Evolutionary conservation across 2,113 vertebrate genomes (phyloP), one percentile per base, ranked within the genome.

Genomic region (Gallinago undulata): DNA sequence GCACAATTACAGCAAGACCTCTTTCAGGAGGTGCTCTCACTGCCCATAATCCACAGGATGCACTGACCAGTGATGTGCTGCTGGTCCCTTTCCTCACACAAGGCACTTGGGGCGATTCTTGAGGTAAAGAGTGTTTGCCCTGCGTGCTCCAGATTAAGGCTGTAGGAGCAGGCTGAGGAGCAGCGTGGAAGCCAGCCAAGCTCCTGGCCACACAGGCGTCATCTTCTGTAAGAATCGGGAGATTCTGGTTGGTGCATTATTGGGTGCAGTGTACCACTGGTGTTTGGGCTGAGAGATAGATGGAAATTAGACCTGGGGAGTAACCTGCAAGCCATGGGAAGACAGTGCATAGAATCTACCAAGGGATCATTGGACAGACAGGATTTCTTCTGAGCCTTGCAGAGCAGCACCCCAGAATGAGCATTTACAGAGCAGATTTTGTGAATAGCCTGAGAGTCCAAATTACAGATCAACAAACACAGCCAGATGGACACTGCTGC

Each of bases 401-500:
- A 89, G n/a, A 88, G 85, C 70, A 82, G 70, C 53, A 80, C 35
- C 63, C 64, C 63, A 73, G 78, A 73, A 77, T 6, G 50, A 89
- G 72, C 83, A 70, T 62, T 88, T 73, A 77, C 55, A 75, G 50
- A 77, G 55, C 55, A 86, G 68, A 62, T 81, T 89, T 90, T 86
- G 47, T 70, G 85, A 94, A 87, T 41, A 89, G 68, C 68, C 31
- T 0, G 1, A n/a, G 56, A 87, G 68, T 81, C 68, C 72, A 90
- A 90, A 86, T 67, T 59, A 59, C 2, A 2, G 68, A 63, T 77
- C 90, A 90, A 59, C 68, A 95, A 77, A 94, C 63, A 57, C 63
- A 87, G 80, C 64, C 96, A 96, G 94, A 92, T 97, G 96, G 91
- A 97, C 64, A 23, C 60, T 95, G 68, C 68, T 94, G 89, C 83